These are phyloP conservation scores for Myiothlypis coronata DNA, from an alignment of 2,797 vertebrate genomes.

Conservation along the genomic window DNA sequence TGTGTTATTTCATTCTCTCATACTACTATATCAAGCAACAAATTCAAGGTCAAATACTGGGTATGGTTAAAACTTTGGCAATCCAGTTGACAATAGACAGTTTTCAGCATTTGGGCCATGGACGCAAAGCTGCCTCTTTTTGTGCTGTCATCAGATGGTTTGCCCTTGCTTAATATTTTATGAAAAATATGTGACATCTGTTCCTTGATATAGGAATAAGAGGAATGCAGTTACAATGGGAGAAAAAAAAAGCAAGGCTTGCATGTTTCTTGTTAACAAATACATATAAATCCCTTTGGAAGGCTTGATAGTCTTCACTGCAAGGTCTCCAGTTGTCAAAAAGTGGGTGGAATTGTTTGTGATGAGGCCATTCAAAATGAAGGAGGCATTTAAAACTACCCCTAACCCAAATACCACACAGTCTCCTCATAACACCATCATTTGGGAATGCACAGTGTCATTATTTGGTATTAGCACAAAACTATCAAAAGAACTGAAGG, in stretches of 20 bases:
- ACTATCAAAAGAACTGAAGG: neutral
- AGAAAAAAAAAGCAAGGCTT: neutral
- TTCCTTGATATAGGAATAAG: neutral
- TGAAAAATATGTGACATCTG: slow-evolving; percentile 1
- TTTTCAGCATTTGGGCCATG: neutral
- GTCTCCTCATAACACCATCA: neutral
- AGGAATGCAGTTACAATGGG: neutral
- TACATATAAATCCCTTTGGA: neutral
- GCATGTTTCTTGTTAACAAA: neutral
- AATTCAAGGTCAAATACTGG: neutral
- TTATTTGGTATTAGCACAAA: neutral
- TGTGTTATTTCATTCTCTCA: neutral
- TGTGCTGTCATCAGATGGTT: neutral
- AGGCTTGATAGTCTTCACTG: neutral
- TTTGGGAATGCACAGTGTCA: neutral
- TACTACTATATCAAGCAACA: neutral
- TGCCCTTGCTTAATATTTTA: slow-evolving; percentile 16
- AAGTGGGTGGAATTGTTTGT: neutral
- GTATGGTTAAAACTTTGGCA: neutral
- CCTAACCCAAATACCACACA: neutral
- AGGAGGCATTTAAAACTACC: neutral
- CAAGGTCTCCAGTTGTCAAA: neutral
- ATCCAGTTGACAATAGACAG: neutral
- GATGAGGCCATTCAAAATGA: neutral
- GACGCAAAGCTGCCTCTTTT: neutral